A percentile compares a stretch with the other conserved stretches of the same genome.
Conservation (phyloP, 2,797 vertebrate genomes). For the Semaprochilodus insignis region DNA sequence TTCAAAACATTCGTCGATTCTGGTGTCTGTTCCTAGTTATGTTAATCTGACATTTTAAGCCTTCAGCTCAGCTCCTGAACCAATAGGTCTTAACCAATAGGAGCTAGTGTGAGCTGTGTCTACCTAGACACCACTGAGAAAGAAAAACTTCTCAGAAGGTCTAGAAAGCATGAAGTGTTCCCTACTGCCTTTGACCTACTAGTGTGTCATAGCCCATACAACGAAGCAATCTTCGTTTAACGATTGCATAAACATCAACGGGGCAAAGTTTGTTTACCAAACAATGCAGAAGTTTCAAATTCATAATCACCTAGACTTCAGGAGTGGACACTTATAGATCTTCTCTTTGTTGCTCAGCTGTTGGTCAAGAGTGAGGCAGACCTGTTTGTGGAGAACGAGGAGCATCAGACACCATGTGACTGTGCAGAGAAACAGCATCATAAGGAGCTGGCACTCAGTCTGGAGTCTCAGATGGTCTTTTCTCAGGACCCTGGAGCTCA, state of each 20-base stretch:
- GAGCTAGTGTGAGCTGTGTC: no score
- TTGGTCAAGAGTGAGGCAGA: conserved; percentile 92
- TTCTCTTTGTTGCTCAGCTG: conserved; percentile 74
- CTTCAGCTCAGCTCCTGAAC: no score
- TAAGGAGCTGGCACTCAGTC: conserved; percentile 94
- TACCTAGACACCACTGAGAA: no score
- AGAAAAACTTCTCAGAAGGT: no score
- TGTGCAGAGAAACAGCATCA: conserved; percentile 97
- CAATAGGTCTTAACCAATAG: no score
- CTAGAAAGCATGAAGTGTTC: no score
- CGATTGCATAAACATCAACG: not conserved
- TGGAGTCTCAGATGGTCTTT: conserved; percentile 99
- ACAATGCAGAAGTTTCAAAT: not conserved
- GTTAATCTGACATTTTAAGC: no score
- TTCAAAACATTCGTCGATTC: no score
- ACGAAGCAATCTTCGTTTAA: no score
- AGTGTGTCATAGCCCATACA: no score
- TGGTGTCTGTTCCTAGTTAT: no score
- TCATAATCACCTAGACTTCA: not conserved
- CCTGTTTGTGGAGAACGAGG: conserved; percentile 96
- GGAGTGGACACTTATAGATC: not conserved
- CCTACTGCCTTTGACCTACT: no score
- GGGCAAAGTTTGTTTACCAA: not conserved
- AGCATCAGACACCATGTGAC: conserved; percentile 97
- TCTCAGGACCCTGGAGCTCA: conserved; percentile 93